These are phyloP conservation scores for Tiphia femorata DNA, from an alignment of 2,888 invertebrate genomes.

Conservation along the genomic window DNA sequence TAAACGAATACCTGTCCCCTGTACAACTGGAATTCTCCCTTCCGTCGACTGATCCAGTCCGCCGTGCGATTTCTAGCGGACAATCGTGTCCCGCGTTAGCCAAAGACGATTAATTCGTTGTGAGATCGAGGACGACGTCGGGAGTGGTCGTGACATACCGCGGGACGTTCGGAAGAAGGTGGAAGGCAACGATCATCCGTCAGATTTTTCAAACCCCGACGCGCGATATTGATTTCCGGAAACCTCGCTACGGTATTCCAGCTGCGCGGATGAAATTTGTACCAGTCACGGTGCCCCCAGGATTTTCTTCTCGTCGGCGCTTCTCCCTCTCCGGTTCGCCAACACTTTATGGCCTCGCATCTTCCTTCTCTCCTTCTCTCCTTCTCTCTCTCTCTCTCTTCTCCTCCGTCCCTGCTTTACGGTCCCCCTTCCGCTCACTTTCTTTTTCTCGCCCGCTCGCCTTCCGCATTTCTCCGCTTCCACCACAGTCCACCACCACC, in stretches of 20 bases:
- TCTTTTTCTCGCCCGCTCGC: not conserved
- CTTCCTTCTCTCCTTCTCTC: not conserved
- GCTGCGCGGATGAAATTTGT: constrained; percentile 49
- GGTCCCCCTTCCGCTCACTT: not conserved
- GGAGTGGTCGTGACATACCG: constrained; percentile 3
- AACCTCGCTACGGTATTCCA: constrained; percentile 34
- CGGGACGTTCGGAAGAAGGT: not conserved
- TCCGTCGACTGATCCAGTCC: no score
- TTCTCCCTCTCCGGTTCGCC: constrained; percentile 9
- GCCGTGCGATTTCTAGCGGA: no score
- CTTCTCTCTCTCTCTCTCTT: not conserved
- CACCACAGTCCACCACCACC: not conserved
- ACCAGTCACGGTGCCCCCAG: constrained; percentile 36
- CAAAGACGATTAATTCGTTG: no score
- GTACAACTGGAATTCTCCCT: no score
- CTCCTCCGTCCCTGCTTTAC: not conserved
- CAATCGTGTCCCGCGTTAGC: no score
- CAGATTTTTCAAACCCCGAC: constrained; percentile 29
- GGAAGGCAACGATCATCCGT: constrained; percentile 1
- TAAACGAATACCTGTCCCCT: no score
- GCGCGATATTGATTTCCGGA: constrained; percentile 33
- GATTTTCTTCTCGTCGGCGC: constrained; percentile 27
- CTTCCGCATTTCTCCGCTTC: constrained; percentile 12
- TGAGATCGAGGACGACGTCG: not conserved
- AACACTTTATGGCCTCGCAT: constrained; percentile 36